Evolutionary conservation across 2,888 invertebrate genomes (phyloP), one percentile per base, ranked within the genome.

Genomic region (Spatulosminthurus flaviceps): DNA sequence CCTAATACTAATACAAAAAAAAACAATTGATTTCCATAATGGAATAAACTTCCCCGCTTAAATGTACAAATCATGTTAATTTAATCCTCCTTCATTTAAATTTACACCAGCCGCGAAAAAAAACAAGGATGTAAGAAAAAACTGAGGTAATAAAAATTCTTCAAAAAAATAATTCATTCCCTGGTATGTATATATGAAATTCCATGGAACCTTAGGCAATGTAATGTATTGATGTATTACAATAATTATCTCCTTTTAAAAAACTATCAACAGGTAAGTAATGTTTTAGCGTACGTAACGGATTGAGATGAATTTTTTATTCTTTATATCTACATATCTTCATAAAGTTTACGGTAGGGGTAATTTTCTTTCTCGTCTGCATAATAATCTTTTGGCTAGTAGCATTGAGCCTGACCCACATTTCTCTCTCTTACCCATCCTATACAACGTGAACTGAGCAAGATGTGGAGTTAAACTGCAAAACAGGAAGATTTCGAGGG

Each of bases 261-360:
- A 51, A n/a, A n/a, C 51, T 11, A 51, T 51, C 51, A 16, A 19
- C 21, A 22, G 22, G 64, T 64, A n/a, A n/a, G n/a, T 34, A n/a
- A 64, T 64, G 64, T 67, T 42, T 61, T 21, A n/a, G n/a, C n/a
- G 22, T 67, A 11, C 9, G 28, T 73, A 77, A 77, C 77, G 77
- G 77, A 77, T 51, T 66, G 34, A 43, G 43, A 67, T 70, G 70
- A 70, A 13, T 74, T 24, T 42, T 76, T 69, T 76, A 76, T 79
- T 79, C 51, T 76, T 64, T 76, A 72, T 34, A 34, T 7, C 7
- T 67, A 34, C 24, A 51, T 67, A 24, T 70, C 79, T n/a, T n/a
- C 75, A 79, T 81, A 81, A 80, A 80, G 72, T 79, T 82, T 83
- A 83, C 83, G 81, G 82, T 82, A 81, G 79, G 79, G 78, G 81